Percentiles rank a stretch among this genome's conserved stretches.
phyloP scores from a whole-genome alignment of 2,797 vertebrate genomes.

The Phyllotis vaccarum region DNA sequence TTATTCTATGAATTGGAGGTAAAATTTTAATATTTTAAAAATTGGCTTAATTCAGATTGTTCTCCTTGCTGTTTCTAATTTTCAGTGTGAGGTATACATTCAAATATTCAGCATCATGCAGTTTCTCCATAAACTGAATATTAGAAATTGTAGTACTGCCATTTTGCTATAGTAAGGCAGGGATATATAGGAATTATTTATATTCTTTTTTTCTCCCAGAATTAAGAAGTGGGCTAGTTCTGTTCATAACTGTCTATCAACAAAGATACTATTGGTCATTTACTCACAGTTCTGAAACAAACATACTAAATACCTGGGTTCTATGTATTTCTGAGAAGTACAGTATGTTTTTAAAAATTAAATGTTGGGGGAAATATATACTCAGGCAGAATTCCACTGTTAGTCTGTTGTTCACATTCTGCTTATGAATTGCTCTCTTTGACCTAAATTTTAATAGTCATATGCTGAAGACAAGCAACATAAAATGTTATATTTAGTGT shows the following conservation, averaged over 20 bases:
- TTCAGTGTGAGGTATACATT: neutral
- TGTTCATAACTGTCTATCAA: neutral
- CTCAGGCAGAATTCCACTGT: conserved; percentile 40
- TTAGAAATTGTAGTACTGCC: neutral
- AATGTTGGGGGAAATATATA: neutral
- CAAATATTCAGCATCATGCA: neutral
- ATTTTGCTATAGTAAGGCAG: neutral
- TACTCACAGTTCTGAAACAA: neutral
- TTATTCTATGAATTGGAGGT: neutral
- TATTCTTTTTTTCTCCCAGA: neutral
- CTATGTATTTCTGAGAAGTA: neutral
- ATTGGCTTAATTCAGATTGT: rapidly evolving
- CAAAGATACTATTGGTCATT: conserved; percentile 1
- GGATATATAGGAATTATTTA: neutral
- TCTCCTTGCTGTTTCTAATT: neutral
- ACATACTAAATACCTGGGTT: neutral
- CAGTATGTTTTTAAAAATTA: conserved; percentile 28
- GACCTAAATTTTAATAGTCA: neutral
- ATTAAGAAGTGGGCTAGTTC: neutral
- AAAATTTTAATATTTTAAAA: neutral
- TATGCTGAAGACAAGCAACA: neutral
- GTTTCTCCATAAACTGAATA: neutral
- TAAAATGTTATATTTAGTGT: conserved; percentile 63
- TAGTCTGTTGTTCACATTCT: conserved; percentile 1
- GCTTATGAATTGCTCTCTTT: neutral